Evolutionary conservation across 2,888 invertebrate genomes (phyloP).

Genomic region (Blastobasis adustella): DNA sequence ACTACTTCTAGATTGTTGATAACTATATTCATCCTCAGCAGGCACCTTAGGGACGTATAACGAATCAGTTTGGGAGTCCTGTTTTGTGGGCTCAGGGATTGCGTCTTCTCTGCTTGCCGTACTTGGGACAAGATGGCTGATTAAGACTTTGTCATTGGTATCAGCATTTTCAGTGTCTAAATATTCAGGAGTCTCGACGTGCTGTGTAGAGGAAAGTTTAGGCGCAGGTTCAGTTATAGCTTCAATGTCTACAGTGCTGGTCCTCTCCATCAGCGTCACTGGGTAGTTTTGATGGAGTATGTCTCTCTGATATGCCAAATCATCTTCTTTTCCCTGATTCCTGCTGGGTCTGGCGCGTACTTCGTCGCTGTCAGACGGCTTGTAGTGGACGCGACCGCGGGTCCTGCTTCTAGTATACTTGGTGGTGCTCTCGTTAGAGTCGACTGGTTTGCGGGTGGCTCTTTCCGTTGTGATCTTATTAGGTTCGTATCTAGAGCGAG

Average conservation of each 20-base stretch:
- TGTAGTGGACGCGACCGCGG: constrained; percentile 72
- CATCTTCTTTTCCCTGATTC: constrained; percentile 37
- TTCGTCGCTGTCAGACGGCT: constrained; percentile 53
- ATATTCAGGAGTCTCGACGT: constrained; percentile 32
- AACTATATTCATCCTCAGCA: constrained; percentile 40
- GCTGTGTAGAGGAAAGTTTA: constrained; percentile 33
- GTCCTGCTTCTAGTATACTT: constrained; percentile 50
- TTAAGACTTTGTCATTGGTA: constrained; percentile 49
- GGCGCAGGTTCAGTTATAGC: constrained; percentile 56
- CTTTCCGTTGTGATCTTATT: constrained; percentile 58
- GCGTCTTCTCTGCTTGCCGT: constrained; percentile 34
- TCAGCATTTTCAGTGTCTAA: constrained; percentile 62
- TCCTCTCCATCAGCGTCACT: constrained; percentile 68
- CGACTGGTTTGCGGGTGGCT: constrained; percentile 34
- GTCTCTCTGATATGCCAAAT: constrained; percentile 77
- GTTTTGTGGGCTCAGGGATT: constrained; percentile 28
- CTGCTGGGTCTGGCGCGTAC: constrained; percentile 32
- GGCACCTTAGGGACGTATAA: constrained; percentile 35
- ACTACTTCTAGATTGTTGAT: constrained; percentile 40
- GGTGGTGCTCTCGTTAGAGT: constrained; percentile 48
- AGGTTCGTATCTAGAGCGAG: constrained; percentile 49
- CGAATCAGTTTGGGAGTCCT: constrained; percentile 35
- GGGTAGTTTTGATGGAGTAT: constrained; percentile 79
- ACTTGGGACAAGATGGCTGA: constrained; percentile 38
- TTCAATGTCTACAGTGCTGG: constrained; percentile 63